These are phyloP conservation scores for Mus minutoides DNA, from an alignment of 2,797 vertebrate species.

Conservation along the genomic window DNA sequence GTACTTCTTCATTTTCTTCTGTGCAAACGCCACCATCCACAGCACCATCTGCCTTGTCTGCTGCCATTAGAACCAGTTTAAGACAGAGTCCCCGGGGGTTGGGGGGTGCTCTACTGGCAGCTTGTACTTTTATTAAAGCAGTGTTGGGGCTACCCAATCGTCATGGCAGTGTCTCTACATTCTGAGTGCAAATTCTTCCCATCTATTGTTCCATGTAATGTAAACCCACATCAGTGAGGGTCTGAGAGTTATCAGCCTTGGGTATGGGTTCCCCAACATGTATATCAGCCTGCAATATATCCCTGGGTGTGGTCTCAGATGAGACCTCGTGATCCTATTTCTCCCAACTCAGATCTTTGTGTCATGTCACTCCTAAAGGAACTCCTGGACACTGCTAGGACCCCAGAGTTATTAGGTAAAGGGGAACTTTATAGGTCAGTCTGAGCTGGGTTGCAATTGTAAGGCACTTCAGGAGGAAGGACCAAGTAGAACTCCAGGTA, in stretches of 20 bases:
- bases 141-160: constrained; percentile 82
- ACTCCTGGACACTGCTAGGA: not conserved
- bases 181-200: constrained; percentile 83
- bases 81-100: constrained; percentile 74
- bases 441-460: not conserved
- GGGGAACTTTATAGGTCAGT: not conserved
- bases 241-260: not conserved
- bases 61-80: constrained; percentile 79
- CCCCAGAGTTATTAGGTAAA: not conserved
- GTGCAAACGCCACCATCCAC: constrained; percentile 85
- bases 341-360: too few species aligned
- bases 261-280: not conserved
- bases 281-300: not conserved
- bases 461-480: not conserved
- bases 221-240: constrained; percentile 84
- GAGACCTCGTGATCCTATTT: not conserved
- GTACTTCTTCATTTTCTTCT: constrained; percentile 87
- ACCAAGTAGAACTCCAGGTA: not conserved
- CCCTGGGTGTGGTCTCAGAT: not conserved
- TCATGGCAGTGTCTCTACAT: constrained; percentile 78
- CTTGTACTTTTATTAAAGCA: constrained; percentile 81
- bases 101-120: constrained; percentile 84
- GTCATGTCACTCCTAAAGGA: not conserved
- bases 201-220: constrained; percentile 85
- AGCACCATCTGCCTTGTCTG: constrained; percentile 85